Percentiles rank a stretch among this genome's conserved stretches.
Conservation (phyloP, 1,140 invertebrate genomes). For the Trachymyrmex septentrionalis region DNA sequence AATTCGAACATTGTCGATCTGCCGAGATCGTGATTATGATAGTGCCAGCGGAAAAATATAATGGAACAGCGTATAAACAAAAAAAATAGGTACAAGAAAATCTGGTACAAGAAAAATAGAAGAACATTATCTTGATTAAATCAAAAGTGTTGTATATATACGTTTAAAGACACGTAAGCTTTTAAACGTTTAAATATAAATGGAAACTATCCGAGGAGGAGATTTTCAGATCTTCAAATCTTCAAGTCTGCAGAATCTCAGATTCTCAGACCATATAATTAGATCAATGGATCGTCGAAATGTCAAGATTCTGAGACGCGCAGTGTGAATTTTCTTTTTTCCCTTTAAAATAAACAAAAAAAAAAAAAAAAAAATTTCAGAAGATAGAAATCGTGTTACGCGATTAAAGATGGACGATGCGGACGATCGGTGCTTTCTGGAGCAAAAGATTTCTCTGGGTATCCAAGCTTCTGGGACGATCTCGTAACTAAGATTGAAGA, state of each 20-base stretch:
- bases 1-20: conserved; percentile 2
- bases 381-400: neutral
- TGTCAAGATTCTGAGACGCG: neutral
- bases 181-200: neutral
- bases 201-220: neutral
- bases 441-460: conserved; percentile 4
- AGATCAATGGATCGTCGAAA: neutral
- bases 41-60: neutral
- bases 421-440: conserved; percentile 19
- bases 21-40: neutral
- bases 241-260: neutral
- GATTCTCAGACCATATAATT: neutral
- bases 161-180: neutral
- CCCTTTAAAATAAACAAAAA: neutral
- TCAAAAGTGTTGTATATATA: neutral
- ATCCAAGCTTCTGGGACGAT: conserved; percentile 26
- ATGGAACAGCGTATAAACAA: neutral
- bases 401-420: neutral
- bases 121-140: neutral
- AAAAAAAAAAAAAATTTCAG: neutral
- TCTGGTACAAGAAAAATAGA: neutral
- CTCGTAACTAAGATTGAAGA: conserved; percentile 58
- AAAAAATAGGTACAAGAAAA: no score
- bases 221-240: neutral
- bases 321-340: neutral